Conservation (phyloP, 2,888 invertebrate species). For the Caprella mutica region DNA sequence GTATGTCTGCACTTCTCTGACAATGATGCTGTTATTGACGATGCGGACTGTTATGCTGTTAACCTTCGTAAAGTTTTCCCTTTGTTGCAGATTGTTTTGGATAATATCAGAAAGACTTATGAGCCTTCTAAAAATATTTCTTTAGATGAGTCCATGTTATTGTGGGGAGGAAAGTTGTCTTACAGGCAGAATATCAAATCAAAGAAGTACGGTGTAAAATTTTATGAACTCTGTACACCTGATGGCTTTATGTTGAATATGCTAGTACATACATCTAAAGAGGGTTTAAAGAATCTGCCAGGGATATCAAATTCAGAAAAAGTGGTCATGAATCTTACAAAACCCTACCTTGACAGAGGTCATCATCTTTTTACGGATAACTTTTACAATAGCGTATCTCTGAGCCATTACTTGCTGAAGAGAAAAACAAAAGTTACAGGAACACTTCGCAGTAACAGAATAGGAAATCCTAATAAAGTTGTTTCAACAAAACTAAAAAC, state of each 20-base stretch:
- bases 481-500: not conserved
- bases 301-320: not conserved
- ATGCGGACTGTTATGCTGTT: not conserved
- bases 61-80: not conserved
- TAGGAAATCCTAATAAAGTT: not conserved
- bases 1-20: not conserved
- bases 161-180: not conserved
- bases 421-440: constrained; percentile 1
- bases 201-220: not conserved
- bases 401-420: not conserved
- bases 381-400: not conserved
- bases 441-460: not conserved
- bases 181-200: not conserved
- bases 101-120: not conserved
- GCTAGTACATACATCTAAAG: not conserved
- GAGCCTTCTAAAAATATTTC: not conserved
- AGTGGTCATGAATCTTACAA: not conserved
- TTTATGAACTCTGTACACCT: not conserved
- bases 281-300: not conserved
- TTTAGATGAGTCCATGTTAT: not conserved
- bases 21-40: not conserved
- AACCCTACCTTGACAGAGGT: not conserved
- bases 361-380: not conserved
- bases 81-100: not conserved
- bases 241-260: not conserved